phyloP scores from a whole-genome alignment of 2,888 invertebrate genomes.

The Drosophila quinaria region DNA sequence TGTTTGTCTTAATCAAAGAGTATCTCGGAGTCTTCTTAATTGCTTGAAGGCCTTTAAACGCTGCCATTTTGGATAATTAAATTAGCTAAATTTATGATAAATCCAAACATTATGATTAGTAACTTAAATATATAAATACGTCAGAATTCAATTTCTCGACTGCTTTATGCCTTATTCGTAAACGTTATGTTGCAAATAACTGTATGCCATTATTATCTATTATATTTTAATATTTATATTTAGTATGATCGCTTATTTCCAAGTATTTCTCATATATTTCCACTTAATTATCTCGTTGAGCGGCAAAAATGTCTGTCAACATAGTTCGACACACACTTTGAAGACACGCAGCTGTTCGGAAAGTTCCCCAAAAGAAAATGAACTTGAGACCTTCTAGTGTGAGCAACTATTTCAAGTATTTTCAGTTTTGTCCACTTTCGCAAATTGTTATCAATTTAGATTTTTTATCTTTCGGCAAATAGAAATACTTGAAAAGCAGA shows the following conservation, averaged over 20 bases:
- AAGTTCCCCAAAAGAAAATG: slow-evolving; percentile 6
- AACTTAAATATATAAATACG: neutral
- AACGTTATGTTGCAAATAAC: neutral
- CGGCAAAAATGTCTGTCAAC: slow-evolving; percentile 40
- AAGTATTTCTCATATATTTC: slow-evolving; percentile 6
- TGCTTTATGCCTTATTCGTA: neutral
- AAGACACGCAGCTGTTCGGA: slow-evolving; percentile 46
- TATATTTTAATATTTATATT: neutral
- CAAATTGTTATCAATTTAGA: slow-evolving; percentile 36
- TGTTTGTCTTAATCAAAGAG: neutral
- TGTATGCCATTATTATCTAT: neutral
- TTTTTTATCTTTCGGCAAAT: slow-evolving; percentile 56
- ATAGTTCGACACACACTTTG: slow-evolving; percentile 40
- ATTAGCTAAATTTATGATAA: slow-evolving; percentile 14
- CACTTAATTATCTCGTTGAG: slow-evolving; percentile 35
- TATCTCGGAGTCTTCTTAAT: neutral
- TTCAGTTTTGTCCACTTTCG: slow-evolving; percentile 24
- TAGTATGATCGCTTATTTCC: neutral
- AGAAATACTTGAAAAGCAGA: slow-evolving; percentile 48
- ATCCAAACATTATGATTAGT: neutral
- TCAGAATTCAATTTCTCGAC: neutral
- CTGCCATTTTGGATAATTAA: slow-evolving; percentile 6
- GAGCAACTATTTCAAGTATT: slow-evolving; percentile 22
- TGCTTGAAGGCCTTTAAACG: neutral
- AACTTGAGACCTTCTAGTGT: slow-evolving; percentile 20